Evolutionary conservation across 1,140 invertebrate species (phyloP).

Genomic region (Tetraneura akinire): DNA sequence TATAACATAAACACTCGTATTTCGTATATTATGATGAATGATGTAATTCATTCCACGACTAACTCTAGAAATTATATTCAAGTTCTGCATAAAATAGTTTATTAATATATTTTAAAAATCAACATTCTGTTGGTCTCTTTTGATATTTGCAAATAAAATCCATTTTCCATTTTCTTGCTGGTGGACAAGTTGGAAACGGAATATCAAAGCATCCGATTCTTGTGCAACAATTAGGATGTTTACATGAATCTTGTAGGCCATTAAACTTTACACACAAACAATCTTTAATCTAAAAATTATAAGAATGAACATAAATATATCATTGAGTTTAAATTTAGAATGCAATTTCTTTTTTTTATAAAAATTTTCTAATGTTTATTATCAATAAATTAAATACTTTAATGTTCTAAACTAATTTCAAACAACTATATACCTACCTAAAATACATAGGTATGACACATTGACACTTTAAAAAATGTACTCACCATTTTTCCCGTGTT

Average conservation of each 20-base stretch:
- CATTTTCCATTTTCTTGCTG: slow-evolving; percentile 8
- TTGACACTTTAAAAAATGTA: no score
- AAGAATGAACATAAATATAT: no score
- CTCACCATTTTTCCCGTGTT: background rate
- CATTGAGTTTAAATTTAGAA: no score
- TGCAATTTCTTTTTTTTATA: background rate
- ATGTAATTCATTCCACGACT: no score
- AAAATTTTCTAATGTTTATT: background rate
- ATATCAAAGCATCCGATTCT: background rate
- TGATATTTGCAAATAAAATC: background rate
- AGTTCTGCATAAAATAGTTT: no score
- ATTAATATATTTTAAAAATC: no score
- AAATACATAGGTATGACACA: background rate
- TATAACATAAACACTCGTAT: no score
- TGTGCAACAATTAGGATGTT: background rate
- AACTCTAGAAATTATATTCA: no score
- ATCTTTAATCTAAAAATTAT: slow-evolving; percentile 2
- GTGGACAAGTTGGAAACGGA: background rate
- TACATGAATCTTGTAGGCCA: slow-evolving; percentile 20
- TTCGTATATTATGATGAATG: no score
- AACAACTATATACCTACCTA: background rate
- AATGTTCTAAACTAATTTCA: background rate
- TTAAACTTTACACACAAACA: slow-evolving; percentile 30
- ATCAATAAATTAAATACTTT: background rate
- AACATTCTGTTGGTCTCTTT: background rate